Conservation (phyloP, 2,113 vertebrate genomes). For the Malurus alboscapulatus region DNA sequence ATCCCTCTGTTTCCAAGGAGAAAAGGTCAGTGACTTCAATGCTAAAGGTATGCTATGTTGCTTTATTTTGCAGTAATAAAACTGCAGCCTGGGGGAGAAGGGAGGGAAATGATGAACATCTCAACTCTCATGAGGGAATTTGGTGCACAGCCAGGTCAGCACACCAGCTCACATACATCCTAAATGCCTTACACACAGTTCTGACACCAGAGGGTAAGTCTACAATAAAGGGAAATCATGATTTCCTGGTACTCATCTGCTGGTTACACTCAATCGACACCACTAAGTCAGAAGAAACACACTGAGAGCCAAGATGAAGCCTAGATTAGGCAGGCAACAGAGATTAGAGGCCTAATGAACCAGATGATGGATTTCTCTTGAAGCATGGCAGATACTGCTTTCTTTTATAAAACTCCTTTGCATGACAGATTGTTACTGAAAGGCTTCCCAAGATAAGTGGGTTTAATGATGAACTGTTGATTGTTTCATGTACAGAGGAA, state of each 20-base stretch:
- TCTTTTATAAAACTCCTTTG: background rate
- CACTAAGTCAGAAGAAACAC: background rate
- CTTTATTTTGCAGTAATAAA: constrained; percentile 21
- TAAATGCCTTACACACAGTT: background rate
- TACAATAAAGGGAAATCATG: background rate
- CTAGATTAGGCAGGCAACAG: background rate
- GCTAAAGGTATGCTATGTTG: background rate
- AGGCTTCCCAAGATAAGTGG: background rate
- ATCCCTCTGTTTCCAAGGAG: background rate
- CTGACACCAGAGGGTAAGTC: background rate
- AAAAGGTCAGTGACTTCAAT: background rate
- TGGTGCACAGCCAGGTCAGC: background rate
- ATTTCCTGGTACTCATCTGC: background rate
- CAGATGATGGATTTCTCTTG: constrained; percentile 9
- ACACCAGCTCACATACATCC: background rate
- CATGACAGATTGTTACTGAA: constrained; percentile 34
- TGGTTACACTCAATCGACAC: background rate
- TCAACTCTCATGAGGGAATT: background rate
- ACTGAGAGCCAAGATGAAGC: background rate
- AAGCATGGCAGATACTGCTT: background rate
- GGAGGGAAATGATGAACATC: background rate
- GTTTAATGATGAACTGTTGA: constrained; percentile 31
- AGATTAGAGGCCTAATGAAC: background rate
- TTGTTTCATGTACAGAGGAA: background rate
- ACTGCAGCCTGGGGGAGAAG: background rate